Percentiles rank a stretch among this genome's conserved stretches.
phyloP scores from a whole-genome alignment of 2,113 vertebrate genomes.

The Heloderma charlesbogerti region DNA sequence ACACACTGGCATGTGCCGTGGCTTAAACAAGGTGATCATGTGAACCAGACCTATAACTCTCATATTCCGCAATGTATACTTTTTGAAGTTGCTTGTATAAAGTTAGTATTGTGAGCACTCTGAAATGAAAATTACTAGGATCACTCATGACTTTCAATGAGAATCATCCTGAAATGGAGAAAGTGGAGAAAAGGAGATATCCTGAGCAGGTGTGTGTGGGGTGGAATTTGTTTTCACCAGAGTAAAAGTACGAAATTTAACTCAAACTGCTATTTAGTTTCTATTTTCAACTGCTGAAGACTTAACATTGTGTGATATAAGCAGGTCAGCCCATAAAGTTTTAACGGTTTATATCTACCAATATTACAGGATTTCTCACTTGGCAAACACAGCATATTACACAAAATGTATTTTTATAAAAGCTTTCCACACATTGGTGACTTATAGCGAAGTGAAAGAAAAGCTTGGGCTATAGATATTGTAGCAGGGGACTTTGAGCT shows the following conservation, averaged over 20 bases:
- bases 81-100: conserved; percentile 33
- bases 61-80: conserved; percentile 19
- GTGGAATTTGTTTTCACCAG: not conserved
- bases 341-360: conserved; percentile 22
- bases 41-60: not conserved
- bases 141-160: conserved; percentile 41
- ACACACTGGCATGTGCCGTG: no score
- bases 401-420: not conserved
- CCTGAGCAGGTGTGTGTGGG: not conserved
- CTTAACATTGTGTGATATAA: conserved; percentile 12
- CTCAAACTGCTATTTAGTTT: not conserved
- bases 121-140: conserved; percentile 56
- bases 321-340: conserved; percentile 25
- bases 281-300: conserved; percentile 12
- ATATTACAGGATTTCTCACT: conserved; percentile 16
- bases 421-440: conserved; percentile 16
- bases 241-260: conserved; percentile 5
- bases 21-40: no score
- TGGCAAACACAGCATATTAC: conserved; percentile 33
- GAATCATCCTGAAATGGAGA: conserved; percentile 26
- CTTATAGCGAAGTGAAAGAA: conserved; percentile 14
- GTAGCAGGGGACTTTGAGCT: not conserved
- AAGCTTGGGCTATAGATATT: conserved; percentile 27
- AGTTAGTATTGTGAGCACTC: conserved; percentile 43
- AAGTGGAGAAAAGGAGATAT: conserved; percentile 30